Conservation (phyloP, 2,113 vertebrate genomes). For the Limnothrissa miodon region DNA sequence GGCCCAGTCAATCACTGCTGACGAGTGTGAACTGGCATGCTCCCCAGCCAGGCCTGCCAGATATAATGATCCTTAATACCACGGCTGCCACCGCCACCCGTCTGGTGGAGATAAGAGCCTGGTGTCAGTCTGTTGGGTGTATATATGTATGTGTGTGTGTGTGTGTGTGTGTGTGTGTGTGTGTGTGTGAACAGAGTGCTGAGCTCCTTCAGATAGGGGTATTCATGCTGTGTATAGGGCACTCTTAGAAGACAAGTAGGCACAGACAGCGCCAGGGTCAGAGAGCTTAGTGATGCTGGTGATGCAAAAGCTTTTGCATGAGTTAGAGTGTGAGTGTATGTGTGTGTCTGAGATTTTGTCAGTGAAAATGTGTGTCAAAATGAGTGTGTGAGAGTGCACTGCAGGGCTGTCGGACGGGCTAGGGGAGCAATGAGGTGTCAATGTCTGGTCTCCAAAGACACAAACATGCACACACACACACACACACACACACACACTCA, state of each 20-base stretch:
- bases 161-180: not conserved
- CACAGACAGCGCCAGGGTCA: not conserved
- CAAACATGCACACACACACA: not conserved
- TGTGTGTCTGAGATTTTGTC: slow-evolving; percentile 11
- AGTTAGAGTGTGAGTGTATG: slow-evolving; percentile 19
- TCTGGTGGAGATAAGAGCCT: not conserved
- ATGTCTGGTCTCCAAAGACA: not conserved
- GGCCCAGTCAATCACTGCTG: not conserved
- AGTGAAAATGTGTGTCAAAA: not conserved
- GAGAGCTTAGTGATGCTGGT: not conserved
- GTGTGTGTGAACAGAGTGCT: not conserved
- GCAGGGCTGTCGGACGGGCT: too few relatives aligned
- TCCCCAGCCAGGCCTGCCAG: not conserved
- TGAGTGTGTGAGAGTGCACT: not conserved
- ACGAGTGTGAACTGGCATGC: not conserved
- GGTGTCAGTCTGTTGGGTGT: not conserved
- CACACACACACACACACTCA: not conserved
- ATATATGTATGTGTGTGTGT: too few relatives aligned
- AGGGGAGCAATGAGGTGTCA: not conserved
- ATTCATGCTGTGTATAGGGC: not conserved
- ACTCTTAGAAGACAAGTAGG: not conserved
- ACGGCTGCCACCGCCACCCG: not conserved
- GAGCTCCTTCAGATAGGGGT: not conserved
- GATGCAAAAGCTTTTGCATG: not conserved
- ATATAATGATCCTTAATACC: not conserved